Conservation (phyloP, 2,888 invertebrate genomes). For the Chalcosyrphus nemorum region DNA sequence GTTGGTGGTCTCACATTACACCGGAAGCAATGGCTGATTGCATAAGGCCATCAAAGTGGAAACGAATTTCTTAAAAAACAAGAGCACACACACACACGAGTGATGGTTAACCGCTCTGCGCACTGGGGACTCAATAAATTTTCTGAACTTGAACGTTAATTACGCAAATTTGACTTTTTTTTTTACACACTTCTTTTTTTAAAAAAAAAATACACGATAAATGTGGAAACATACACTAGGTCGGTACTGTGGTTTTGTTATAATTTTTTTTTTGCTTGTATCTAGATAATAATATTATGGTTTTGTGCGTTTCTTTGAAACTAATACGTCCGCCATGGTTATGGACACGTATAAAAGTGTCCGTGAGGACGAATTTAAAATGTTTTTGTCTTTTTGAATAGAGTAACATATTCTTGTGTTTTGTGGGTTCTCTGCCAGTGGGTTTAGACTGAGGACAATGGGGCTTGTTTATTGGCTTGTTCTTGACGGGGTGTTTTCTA, state of each 20-base stretch:
- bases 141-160: slow-evolving; percentile 61
- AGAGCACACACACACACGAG: neutral
- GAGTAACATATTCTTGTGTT: slow-evolving; percentile 14
- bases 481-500: neutral
- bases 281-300: slow-evolving; percentile 23
- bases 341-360: slow-evolving; percentile 39
- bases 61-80: slow-evolving; percentile 45
- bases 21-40: slow-evolving; percentile 69
- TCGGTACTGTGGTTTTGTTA: slow-evolving; percentile 39
- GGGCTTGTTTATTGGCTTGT: neutral
- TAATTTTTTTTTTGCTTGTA: slow-evolving; percentile 14
- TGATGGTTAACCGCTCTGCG: neutral
- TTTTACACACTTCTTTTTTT: too few species aligned
- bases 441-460: slow-evolving; percentile 4
- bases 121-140: slow-evolving; percentile 30
- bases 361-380: slow-evolving; percentile 48
- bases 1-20: slow-evolving; percentile 42
- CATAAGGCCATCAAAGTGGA: slow-evolving; percentile 59
- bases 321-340: slow-evolving; percentile 53
- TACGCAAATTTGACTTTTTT: slow-evolving; percentile 20
- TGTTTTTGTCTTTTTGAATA: neutral
- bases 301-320: slow-evolving; percentile 42
- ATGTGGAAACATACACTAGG: neutral
- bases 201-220: neutral
- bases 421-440: slow-evolving; percentile 35